phyloP scores from a whole-genome alignment of 2,888 invertebrate species.

The Torymus tubicola region DNA sequence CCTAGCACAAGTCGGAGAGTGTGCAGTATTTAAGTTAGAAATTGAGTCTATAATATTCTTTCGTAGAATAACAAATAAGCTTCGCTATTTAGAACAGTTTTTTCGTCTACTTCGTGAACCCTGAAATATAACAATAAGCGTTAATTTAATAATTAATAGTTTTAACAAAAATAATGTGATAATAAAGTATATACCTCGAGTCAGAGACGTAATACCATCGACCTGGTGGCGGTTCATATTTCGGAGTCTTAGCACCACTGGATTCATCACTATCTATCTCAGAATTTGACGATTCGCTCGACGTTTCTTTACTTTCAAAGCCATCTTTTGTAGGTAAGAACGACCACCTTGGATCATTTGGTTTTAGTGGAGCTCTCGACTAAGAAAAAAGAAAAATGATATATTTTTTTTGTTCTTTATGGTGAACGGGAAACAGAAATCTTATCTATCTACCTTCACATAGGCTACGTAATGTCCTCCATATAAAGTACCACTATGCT shows the following conservation, averaged over 20 bases:
- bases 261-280: constrained; percentile 75
- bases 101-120: constrained; percentile 88
- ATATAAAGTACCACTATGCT: constrained; percentile 93
- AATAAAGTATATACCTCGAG: constrained; percentile 78
- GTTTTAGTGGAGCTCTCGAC: constrained; percentile 79
- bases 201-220: constrained; percentile 98
- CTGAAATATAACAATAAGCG: constrained; percentile 61
- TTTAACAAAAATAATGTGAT: background rate
- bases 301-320: constrained; percentile 62
- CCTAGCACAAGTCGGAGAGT: constrained; percentile 30
- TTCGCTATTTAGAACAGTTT: constrained; percentile 88
- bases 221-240: constrained; percentile 80
- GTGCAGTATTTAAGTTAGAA: constrained; percentile 38
- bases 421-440: background rate
- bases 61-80: constrained; percentile 98
- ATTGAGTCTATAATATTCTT: constrained; percentile 84
- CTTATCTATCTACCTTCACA: constrained; percentile 83
- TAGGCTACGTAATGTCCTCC: constrained; percentile 96
- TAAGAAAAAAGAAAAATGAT: constrained; percentile 57
- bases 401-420: background rate
- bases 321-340: constrained; percentile 81
- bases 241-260: constrained; percentile 70
- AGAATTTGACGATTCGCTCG: constrained; percentile 72
- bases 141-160: background rate
- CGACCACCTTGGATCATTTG: constrained; percentile 84